Evolutionary conservation across 2,113 vertebrate species (phyloP).

Genomic region (Dicrurus megarhynchus): DNA sequence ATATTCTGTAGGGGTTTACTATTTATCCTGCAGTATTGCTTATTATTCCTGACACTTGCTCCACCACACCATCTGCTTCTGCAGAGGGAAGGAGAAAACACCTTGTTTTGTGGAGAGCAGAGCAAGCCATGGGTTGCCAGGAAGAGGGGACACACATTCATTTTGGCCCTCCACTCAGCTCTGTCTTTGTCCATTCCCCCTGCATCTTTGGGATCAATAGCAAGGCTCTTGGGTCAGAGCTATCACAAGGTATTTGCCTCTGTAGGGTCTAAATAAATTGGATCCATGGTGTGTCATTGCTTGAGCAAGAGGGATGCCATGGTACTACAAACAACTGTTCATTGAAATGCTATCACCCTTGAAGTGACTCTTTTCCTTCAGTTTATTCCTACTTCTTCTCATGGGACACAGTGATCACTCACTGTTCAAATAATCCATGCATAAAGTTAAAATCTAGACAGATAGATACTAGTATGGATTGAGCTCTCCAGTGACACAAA

Average conservation of each 20-base stretch:
- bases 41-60: not conserved
- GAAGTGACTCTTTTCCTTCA: not conserved
- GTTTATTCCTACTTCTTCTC: not conserved
- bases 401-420: not conserved
- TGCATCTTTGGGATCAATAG: not conserved
- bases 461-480: not conserved
- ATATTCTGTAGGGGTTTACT: not conserved
- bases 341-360: not conserved
- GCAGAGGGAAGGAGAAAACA: not conserved
- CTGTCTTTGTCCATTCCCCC: not conserved
- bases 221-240: not conserved
- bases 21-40: not conserved
- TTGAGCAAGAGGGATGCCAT: not conserved
- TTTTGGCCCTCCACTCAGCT: not conserved
- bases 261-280: not conserved
- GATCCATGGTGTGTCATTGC: not conserved
- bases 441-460: not conserved
- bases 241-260: not conserved
- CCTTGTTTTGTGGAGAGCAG: not conserved
- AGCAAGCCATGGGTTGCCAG: not conserved
- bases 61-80: not conserved
- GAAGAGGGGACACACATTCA: not conserved
- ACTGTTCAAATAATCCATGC: not conserved
- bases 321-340: not conserved
- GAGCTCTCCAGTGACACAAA: not conserved